Conservation (phyloP, 1,140 invertebrate species). For the Stegodyphus dumicola region DNA sequence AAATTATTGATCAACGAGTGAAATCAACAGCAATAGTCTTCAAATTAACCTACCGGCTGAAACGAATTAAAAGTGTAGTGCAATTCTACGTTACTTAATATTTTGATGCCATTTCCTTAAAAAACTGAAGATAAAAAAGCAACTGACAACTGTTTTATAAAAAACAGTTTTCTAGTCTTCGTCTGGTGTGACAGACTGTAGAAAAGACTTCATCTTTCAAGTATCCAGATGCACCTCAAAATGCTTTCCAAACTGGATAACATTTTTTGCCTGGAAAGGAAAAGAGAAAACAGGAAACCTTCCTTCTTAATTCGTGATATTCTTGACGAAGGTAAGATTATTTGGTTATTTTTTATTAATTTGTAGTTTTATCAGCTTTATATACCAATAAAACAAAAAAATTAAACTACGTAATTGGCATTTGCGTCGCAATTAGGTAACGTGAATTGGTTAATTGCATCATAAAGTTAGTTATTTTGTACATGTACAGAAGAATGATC, state of each 20-base stretch:
- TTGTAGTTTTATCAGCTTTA: too few relatives aligned
- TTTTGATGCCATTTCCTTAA: background rate
- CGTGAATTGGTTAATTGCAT: too few relatives aligned
- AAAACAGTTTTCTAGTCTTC: background rate
- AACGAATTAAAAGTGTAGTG: background rate
- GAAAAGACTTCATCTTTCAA: background rate
- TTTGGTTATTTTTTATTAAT: background rate
- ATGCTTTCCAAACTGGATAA: constrained; percentile 53
- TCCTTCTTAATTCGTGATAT: constrained; percentile 60
- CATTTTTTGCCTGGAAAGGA: constrained; percentile 51
- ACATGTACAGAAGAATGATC: too few relatives aligned
- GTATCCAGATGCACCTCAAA: constrained; percentile 15
- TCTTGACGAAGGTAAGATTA: constrained; percentile 52
- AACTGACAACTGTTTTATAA: background rate
- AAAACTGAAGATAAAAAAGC: background rate
- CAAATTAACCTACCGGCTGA: background rate
- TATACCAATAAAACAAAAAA: too few relatives aligned
- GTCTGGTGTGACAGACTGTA: background rate
- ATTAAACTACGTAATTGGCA: too few relatives aligned
- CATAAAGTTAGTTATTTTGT: too few relatives aligned
- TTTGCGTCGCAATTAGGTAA: too few relatives aligned
- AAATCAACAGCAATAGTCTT: too few relatives aligned
- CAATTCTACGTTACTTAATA: background rate
- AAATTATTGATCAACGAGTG: too few relatives aligned
- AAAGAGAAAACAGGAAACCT: constrained; percentile 49